Conservation (phyloP, 53 echinoderm and acorn worm genomes). For the Arbacia lixula region DNA sequence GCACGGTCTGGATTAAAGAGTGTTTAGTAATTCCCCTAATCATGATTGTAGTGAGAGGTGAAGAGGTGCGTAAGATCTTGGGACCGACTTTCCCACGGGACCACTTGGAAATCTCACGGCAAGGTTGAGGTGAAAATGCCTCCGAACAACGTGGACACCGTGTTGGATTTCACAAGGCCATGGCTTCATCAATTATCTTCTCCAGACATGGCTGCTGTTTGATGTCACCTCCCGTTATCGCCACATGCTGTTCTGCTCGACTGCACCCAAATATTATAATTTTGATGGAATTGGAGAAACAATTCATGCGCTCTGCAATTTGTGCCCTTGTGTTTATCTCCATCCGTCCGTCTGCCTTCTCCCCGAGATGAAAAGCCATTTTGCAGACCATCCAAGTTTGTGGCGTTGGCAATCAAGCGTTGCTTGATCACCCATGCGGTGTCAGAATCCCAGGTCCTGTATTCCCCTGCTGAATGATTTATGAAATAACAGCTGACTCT, state of each 20-base stretch:
- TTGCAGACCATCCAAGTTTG: slow-evolving; percentile 32
- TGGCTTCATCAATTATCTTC: not conserved
- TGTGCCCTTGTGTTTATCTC: no score
- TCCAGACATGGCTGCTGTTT: not conserved
- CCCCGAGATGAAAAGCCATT: slow-evolving; percentile 1
- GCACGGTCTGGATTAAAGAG: no score
- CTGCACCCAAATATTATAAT: slow-evolving; percentile 32
- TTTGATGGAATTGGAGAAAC: slow-evolving; percentile 32
- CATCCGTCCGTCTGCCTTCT: no score
- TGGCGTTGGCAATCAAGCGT: slow-evolving; percentile 28
- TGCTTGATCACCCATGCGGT: slow-evolving; percentile 48
- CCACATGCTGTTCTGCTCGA: not conserved
- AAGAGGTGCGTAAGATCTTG: no score
- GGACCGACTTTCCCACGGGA: no score
- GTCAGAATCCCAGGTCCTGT: slow-evolving; percentile 35
- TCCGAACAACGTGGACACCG: no score
- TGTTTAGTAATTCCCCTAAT: no score
- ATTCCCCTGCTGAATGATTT: slow-evolving; percentile 55
- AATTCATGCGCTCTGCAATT: slow-evolving; percentile 18
- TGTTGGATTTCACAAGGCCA: slow-evolving; percentile 20
- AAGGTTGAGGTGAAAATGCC: no score
- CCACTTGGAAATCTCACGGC: no score
- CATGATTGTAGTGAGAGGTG: no score
- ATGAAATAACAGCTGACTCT: slow-evolving; percentile 49
- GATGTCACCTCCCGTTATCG: not conserved